Evolutionary conservation across 2,797 vertebrate genomes (phyloP), one percentile per base, ranked within the genome.

Genomic region (Agapornis canus): DNA sequence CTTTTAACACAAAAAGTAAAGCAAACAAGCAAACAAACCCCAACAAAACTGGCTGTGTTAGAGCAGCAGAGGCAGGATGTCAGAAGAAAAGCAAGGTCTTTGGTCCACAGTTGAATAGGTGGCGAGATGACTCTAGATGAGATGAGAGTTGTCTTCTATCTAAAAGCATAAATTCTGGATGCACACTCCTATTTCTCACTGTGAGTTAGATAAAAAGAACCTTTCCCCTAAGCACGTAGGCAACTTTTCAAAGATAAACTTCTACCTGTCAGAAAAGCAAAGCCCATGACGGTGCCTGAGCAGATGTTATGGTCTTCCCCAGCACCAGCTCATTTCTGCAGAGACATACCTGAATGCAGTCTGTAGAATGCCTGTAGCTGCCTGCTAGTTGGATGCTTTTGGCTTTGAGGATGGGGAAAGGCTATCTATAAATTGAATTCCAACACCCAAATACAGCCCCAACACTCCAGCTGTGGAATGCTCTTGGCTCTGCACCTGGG

Each of bases 361-460:
- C 27, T n/a, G 89, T 35, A 35, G 23, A 37, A 11, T 14, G 14
- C 84, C 72, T 1, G 0, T 20, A 35, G 54, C n/a, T 7, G 14
- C 35, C 80, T 89, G 63, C 68, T 60, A 42, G 4, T 12, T 45
- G 23, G 25, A 72, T 82, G 25, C 7, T 45, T 52, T 40, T 10
- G 42, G 17, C 22, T 75, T 23, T 23, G 48, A n/a, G 25, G 66
- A 21, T 4, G 66, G 48, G n/a, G 82, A 43, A 57, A 57, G 15
- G 9, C 35, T 86, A 40, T 7, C 75, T 45, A 3, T 19, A 63
- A 70, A 54, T 14, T 31, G 2, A 5, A 42, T 25, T 27, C 11
- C 73, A 18, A 8, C 0, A 4, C 19, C 29, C 9, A 13, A 5
- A 9, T 1, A 11, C 61, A 21, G 43, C 1, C 66, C 19, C 45